phyloP scores from a whole-genome alignment of 2,113 vertebrate species.

The Nipponia nippon region DNA sequence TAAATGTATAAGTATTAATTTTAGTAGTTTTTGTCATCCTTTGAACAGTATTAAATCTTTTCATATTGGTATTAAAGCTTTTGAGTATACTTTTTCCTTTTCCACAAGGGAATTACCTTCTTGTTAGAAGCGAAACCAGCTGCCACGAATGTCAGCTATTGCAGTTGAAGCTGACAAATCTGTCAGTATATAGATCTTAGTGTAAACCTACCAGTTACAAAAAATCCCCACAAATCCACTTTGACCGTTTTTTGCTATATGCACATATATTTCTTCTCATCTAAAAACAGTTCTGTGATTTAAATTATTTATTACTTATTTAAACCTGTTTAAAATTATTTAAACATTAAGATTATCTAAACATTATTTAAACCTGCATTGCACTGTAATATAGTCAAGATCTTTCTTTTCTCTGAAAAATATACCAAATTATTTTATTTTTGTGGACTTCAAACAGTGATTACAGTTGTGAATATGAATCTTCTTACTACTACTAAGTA shows the following conservation, averaged over 20 bases:
- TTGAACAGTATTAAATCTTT: not conserved
- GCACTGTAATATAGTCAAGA: not conserved
- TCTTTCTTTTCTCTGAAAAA: not conserved
- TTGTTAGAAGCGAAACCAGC: not conserved
- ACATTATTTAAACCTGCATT: not conserved
- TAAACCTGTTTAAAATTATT: too few relatives aligned
- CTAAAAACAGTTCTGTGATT: not conserved
- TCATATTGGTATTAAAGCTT: not conserved
- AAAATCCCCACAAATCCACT: not conserved
- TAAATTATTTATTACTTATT: not conserved
- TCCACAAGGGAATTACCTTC: not conserved
- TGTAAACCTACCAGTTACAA: not conserved
- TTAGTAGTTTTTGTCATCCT: not conserved
- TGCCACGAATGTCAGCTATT: not conserved
- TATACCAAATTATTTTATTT: not conserved
- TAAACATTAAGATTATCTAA: too few relatives aligned
- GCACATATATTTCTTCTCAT: not conserved
- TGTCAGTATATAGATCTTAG: not conserved
- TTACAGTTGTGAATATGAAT: not conserved
- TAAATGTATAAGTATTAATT: not conserved
- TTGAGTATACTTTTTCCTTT: not conserved
- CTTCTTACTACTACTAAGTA: not conserved
- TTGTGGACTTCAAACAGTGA: not conserved
- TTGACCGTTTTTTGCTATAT: not conserved
- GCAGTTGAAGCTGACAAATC: not conserved